Evolutionary conservation across 2,888 invertebrate genomes (phyloP), one percentile per base, ranked within the genome.

Genomic region (Tenthredo notha): DNA sequence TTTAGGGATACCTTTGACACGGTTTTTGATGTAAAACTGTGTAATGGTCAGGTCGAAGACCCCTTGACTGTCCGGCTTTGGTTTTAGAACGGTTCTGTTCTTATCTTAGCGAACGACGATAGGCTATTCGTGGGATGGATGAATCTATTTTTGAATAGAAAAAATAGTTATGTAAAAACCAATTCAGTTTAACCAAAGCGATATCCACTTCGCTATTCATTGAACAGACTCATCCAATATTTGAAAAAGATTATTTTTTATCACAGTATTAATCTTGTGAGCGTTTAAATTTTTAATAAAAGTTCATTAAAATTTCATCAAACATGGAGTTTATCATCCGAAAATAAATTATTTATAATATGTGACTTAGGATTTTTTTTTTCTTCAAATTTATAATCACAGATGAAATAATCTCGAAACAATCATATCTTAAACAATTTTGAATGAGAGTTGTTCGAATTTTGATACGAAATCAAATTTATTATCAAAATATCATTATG

Each of bases 11-110:
- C 1, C n/a, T n/a, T n/a, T 54, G 54, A 54, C 54, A 54, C 54
- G 54, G 10, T 54, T 54, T 54, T 0, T n/a, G n/a, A 54, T n/a
- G 54, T 7, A 54, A 54, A 54, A 54, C n/a, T n/a, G 6, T 50
- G n/a, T 1, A 7, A n/a, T 54, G 1, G n/a, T 7, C 54, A n/a
- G 10, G 54, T 18, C 7, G 50, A 50, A 50, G 50, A 50, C 18
- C 50, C n/a, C n/a, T 50, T n/a, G 18, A n/a, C 50, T 50, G 50
- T 50, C n/a, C n/a, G 18, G n/a, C 18, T n/a, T 54, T 1, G 54
- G n/a, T 54, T 54, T 54, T 54, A n/a, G 54, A 54, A 54, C n/a
- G n/a, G 54, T n/a, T 54, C 54, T 54, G 54, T 54, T 54, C 54
- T n/a, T 54, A 54, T 54, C 50, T 54, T 54, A n/a, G 54, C 54